phyloP scores from a whole-genome alignment of 2,888 invertebrate genomes.

The Oxyteleia sp. region DNA sequence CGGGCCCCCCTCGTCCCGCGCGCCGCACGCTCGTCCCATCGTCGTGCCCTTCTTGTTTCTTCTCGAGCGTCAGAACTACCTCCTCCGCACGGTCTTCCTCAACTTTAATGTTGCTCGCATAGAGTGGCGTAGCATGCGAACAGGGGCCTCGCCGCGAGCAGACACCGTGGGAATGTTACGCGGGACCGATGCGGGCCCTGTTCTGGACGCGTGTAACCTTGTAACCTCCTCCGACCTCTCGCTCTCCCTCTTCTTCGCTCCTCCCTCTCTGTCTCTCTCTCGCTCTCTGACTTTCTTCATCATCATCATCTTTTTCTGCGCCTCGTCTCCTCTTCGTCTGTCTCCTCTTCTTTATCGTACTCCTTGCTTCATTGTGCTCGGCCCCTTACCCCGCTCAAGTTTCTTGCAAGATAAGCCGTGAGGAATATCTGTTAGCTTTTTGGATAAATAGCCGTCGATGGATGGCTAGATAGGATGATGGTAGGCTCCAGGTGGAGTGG shows the following conservation, averaged over 20 bases:
- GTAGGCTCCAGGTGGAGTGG: too few species aligned
- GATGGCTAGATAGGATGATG: too few species aligned
- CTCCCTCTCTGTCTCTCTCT: conserved; percentile 28
- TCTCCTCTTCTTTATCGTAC: conserved; percentile 57
- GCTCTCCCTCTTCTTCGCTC: conserved; percentile 61
- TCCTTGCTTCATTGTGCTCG: conserved; percentile 48
- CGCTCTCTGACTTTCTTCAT: conserved; percentile 65
- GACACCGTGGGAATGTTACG: conserved; percentile 87
- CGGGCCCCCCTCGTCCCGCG: conserved; percentile 70
- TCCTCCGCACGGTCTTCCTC: conserved; percentile 80
- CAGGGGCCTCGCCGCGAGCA: conserved; percentile 85
- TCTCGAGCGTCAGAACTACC: conserved; percentile 66
- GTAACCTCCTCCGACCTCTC: conserved; percentile 73
- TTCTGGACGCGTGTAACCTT: conserved; percentile 85
- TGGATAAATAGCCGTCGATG: too few species aligned
- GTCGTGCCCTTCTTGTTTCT: conserved; percentile 63
- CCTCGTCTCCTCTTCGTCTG: conserved; percentile 42
- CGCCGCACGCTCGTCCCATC: conserved; percentile 73
- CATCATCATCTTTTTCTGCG: conserved; percentile 57
- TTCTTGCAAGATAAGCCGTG: conserved; percentile 25
- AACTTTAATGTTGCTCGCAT: conserved; percentile 84
- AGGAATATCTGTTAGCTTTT: conserved; percentile 4
- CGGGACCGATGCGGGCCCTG: conserved; percentile 84
- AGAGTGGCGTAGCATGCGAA: conserved; percentile 80
- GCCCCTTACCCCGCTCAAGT: conserved; percentile 8